Base-by-base conservation (phyloP, 2,113 vertebrate genomes). In the Electrona antarctica region DNA sequence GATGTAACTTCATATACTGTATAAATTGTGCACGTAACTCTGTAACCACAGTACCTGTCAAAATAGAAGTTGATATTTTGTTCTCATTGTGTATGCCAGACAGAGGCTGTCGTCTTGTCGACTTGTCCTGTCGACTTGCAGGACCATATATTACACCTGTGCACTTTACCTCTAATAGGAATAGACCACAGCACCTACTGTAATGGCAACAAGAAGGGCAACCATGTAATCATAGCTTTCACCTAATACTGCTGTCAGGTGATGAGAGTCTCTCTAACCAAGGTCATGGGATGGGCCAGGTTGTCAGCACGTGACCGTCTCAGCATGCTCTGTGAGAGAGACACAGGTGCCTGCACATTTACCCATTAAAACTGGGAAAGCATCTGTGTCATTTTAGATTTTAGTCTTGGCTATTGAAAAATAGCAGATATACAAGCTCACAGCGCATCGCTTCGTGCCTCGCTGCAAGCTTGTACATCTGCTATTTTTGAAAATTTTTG, bases 281-380 rank as follows among this genome's bases (percentile, higher is more conserved):
- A 79, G 85, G 75, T 89, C 85, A 89, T 78, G 63, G 79, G 74
- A 52, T 67, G 60, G 66, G 11, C 67, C 67, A 0, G n/a, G 48
- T 77, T 67, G 71, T 75, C 71, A 71, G 81, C 83, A 78, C 64
- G 77, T 69, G 75, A 64, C 55, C 6, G 41, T 12, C 69, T 74
- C 77, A 76, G 46, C 67, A 57, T 41, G 61, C 60, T 52, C 10
- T 52, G 11, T n/a, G 51, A 13, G 11, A n/a, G 6, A 11, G 13
- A 55, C 12, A 21, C 56, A n/a, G 51, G 64, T 47, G 14, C 28
- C 14, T 59, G 21, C 21, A 21, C 21, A 21, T 21, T 21, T 21
- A 21, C 21, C 21, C 21, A 21, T 21, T 21, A 21, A 21, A 21
- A 21, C 21, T 21, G 21, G 21, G 21, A 21, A 21, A 21, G 21